These are phyloP conservation scores for Oreohelix idahoensis DNA, from an alignment of 1,140 invertebrate species.

Conservation along the genomic window DNA sequence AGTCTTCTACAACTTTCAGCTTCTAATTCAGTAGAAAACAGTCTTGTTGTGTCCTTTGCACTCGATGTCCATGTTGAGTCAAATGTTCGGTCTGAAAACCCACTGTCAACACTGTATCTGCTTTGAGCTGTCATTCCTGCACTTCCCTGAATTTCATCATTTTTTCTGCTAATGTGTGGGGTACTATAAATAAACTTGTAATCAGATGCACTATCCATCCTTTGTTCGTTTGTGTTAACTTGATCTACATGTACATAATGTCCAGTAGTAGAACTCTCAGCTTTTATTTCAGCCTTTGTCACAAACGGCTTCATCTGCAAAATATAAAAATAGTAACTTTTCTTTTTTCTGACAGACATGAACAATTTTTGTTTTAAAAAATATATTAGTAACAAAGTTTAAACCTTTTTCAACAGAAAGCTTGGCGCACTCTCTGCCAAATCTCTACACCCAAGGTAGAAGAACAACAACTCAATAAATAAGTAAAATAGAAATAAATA, in stretches of 20 bases:
- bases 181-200: background rate
- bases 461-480: too few species aligned
- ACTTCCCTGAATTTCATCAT: background rate
- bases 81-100: background rate
- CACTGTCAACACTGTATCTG: constrained; percentile 3
- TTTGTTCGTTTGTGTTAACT: background rate
- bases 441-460: too few species aligned
- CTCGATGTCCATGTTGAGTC: background rate
- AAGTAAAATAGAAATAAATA: too few species aligned
- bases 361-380: too few species aligned
- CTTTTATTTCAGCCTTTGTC: background rate
- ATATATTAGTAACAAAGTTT: too few species aligned
- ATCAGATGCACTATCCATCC: background rate
- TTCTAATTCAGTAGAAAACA: background rate
- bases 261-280: background rate
- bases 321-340: background rate
- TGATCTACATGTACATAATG: background rate
- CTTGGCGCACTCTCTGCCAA: too few species aligned
- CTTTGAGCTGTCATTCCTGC: background rate
- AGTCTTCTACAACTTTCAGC: background rate
- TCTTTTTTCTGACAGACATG: too few species aligned
- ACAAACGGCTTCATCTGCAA: background rate
- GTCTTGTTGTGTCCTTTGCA: background rate
- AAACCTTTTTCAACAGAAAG: too few species aligned
- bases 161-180: background rate